Percentiles rank a stretch among this genome's conserved stretches.
phyloP scores from a whole-genome alignment of 2,797 vertebrate species.

The Trichosurus vulpecula region DNA sequence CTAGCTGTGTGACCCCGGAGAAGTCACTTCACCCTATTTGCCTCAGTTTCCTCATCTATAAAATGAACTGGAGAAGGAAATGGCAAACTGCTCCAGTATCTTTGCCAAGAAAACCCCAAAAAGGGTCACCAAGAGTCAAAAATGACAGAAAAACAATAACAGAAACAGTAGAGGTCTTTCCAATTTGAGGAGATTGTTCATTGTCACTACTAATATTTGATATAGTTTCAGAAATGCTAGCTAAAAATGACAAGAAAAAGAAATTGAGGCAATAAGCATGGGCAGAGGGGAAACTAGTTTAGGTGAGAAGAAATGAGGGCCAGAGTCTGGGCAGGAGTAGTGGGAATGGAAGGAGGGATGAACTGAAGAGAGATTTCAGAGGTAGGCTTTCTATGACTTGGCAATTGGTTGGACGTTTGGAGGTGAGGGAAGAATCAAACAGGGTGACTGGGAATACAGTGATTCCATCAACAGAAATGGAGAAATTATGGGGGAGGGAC shows the following conservation, averaged over 20 bases:
- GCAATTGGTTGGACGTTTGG: neutral
- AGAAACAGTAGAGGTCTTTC: neutral
- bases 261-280: neutral
- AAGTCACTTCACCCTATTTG: neutral
- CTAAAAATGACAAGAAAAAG: neutral
- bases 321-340: too few species aligned
- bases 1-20: neutral
- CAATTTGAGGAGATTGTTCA: neutral
- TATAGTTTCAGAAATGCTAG: neutral
- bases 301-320: neutral
- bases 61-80: neutral
- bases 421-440: neutral
- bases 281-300: neutral
- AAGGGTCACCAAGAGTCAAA: too few species aligned
- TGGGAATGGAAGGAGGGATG: neutral
- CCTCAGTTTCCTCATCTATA: neutral
- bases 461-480: neutral
- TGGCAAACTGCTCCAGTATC: neutral
- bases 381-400: neutral
- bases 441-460: neutral
- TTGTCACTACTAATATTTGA: neutral
- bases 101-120: neutral
- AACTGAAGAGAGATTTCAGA: neutral
- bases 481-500: neutral
- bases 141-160: neutral